Evolutionary conservation across 2,797 vertebrate species (phyloP).

Genomic region (Ataeniobius toweri): DNA sequence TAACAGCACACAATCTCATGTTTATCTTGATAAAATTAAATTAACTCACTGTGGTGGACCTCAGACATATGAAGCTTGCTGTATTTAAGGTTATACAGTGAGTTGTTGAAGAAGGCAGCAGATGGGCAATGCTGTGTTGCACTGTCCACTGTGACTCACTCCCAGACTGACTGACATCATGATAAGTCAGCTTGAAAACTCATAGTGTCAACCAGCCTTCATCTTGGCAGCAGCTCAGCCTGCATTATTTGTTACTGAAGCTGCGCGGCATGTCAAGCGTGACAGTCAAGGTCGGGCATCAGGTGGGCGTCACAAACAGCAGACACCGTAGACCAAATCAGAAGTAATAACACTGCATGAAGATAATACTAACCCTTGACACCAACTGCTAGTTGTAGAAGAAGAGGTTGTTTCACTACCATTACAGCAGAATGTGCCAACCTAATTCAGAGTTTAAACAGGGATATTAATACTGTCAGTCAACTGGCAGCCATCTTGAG

Average conservation of each 20-base stretch:
- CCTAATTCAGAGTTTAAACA: not conserved
- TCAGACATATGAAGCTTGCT: not conserved
- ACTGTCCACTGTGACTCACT: constrained; percentile 56
- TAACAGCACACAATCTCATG: not conserved
- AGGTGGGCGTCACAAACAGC: constrained; percentile 11
- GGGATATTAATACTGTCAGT: not conserved
- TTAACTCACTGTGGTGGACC: not conserved
- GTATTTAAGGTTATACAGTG: constrained; percentile 9
- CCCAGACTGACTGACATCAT: constrained; percentile 67
- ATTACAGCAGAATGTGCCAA: not conserved
- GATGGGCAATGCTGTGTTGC: constrained; percentile 50
- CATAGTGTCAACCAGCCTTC: constrained; percentile 27
- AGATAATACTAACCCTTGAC: constrained; percentile 8
- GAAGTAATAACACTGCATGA: constrained; percentile 5
- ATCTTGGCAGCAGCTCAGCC: constrained; percentile 19
- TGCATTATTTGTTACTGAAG: constrained; percentile 21
- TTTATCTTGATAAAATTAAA: constrained; percentile 13
- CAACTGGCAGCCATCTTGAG: not conserved
- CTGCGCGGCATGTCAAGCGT: not conserved
- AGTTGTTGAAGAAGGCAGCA: constrained; percentile 34
- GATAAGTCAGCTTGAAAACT: constrained; percentile 41
- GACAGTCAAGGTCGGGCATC: constrained; percentile 41
- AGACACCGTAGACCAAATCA: constrained; percentile 30
- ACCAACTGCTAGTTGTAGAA: not conserved
- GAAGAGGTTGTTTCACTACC: not conserved